Base-by-base conservation (phyloP, 2,888 invertebrate species). In the Choreutis nemorana region DNA sequence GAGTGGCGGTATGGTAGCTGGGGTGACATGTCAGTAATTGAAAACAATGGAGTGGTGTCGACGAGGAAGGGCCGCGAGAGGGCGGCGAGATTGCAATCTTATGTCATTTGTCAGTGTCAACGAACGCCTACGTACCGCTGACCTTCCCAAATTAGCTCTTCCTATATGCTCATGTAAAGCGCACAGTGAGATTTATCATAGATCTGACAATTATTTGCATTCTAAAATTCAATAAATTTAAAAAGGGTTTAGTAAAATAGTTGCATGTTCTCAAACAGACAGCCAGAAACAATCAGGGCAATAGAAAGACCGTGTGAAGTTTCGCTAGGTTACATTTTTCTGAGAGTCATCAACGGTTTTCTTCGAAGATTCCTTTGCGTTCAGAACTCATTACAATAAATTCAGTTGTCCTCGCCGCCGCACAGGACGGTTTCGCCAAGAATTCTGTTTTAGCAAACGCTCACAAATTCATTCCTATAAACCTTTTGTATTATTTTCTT, bases 71-170 rank as follows among this genome's bases (percentile, higher is more conserved):
- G 68, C 55, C 62, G 36, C 47, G 55, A 64, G 68, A 72, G 72
- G 75, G 80, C 78, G 77, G 70, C 81, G 77, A 85, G 87, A 87
- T 87, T 83, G 82, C 82, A 85, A 87, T 87, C 87, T 85, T 70
- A 73, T 68, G 77, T 85, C 86, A 87, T 87, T 87, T 87, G 86
- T 87, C 87, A 87, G 83, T 86, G 87, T 87, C 87, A 83, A 40
- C 53, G 48, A 47, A 58, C 65, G 60, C 68, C 70, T 66, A 66
- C 70, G 54, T 42, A 47, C 44, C 40, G 49, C 51, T 67, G 68
- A 68, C 67, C 70, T 64, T 55, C 55, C 63, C 55, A 68, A 73
- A 71, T 73, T 68, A 65, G 55, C 58, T 60, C 44, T 52, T 40
- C 34, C 39, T 39, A 36, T 37, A n/a, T n/a, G n/a, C n/a, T n/a